Base-by-base conservation (phyloP, 2,113 vertebrate species). In the Ophthalmolycus amberensis region DNA sequence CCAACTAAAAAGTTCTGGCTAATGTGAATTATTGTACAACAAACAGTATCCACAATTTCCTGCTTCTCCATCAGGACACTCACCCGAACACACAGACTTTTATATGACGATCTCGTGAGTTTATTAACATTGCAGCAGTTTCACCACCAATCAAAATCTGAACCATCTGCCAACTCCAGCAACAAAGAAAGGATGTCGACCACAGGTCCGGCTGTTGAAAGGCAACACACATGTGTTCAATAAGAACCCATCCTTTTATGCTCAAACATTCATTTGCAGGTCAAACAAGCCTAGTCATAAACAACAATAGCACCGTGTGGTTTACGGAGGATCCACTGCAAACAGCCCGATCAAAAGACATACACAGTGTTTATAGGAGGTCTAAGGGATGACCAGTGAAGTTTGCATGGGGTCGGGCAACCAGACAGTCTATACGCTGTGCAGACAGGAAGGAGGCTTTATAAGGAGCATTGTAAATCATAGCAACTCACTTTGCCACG, bases 391-490 rank as follows among this genome's bases (percentile, higher is more conserved):
- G 81, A 82, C 70, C 72, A 64, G 46, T 14, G 62, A 75, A 54
- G 78, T 58, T 67, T 8, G 66, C 70, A 63, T 46, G 62, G 82
- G 81, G 79, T 79, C 29, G 29, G 50, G 76, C 76, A 37, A 32
- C 44, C 79, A 85, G 74, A 75, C 84, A 38, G 78, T 48, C 70
- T 66, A 40, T 80, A 84, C 0, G 50, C 58, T 76, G 52, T 15
- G 32, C 77, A 84, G 76, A 87, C 86, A 90, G 87, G 86, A 90
- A 84, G 74, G 75, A 80, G 80, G 85, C 82, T 89, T 88, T 73
- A 70, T 66, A 66, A 80, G 83, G 67, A 71, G 66, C 50, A 34
- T n/a, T 77, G 82, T 94, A 90, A 94, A 94, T 92, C 87, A 90
- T 15, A 70, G 71, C 71, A 77, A 71, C 52, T 85, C 63, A n/a